Evolutionary conservation across 2,888 invertebrate genomes (phyloP), one percentile per base, ranked within the genome.

Genomic region (Dicyrtomina minuta): DNA sequence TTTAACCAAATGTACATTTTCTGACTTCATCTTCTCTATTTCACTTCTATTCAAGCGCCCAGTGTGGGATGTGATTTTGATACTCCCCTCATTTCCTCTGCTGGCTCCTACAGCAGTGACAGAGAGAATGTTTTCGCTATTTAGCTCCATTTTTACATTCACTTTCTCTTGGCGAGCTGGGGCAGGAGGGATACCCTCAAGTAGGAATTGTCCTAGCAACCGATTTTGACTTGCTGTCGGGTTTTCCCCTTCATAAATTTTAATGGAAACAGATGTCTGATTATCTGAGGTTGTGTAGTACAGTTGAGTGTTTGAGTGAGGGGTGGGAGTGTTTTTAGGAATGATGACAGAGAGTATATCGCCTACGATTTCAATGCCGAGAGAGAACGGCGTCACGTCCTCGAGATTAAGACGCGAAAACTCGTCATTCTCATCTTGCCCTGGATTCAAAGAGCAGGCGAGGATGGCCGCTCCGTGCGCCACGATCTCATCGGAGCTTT

Each of bases 161-260:
- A 75, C 64, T 3, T 39, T 53, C 43, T 73, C 72, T 27, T 17
- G n/a, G n/a, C n/a, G n/a, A n/a, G n/a, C n/a, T n/a, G n/a, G n/a
- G n/a, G n/a, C 61, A 2, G 75, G 75, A 13, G 73, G 74, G n/a
- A 75, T 73, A 10, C 72, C 72, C 33, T 68, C 67, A 41, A 75
- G 49, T 3, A 55, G 58, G 44, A 75, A 75, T 22, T 70, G 61
- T 6, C 75, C 75, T 6, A 73, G 55, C 20, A 59, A 53, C 13
- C 53, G 24, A 44, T 75, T 75, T 2, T 73, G 43, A 6, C 15
- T 26, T 0, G 72, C 72, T 1, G 62, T n/a, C 0, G 4, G 8
- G 10, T 70, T 43, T 51, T 75, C 75, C 12, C 75, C 75, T 22
- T 74, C 70, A 39, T 60, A 75, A 41, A 75, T 70, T 12, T 43